Percentiles rank a stretch among this genome's conserved stretches.
Evolutionary conservation across 2,797 vertebrate genomes (phyloP).

Genomic region (Arremon brunneinucha): DNA sequence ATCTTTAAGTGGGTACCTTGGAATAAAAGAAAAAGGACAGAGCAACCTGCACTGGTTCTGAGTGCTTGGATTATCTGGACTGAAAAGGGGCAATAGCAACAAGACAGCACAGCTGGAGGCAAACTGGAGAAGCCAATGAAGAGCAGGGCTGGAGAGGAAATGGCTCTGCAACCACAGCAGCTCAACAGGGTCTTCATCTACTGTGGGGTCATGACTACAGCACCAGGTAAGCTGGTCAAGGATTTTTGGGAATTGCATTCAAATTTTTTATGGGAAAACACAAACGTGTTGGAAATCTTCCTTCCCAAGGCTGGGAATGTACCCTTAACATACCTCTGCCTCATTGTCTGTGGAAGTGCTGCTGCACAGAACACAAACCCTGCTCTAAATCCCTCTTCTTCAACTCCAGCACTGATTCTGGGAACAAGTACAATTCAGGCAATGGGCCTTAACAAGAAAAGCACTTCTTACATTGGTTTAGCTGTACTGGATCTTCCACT

Average conservation of each 20-base stretch:
- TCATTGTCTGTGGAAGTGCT: background rate
- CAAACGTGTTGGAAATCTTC: background rate
- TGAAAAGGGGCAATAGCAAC: background rate
- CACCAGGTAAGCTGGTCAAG: background rate
- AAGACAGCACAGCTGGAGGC: background rate
- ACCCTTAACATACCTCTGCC: background rate
- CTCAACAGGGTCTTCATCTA: background rate
- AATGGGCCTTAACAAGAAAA: background rate
- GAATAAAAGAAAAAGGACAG: background rate
- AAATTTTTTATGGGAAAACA: background rate
- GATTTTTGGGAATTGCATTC: background rate
- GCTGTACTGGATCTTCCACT: background rate
- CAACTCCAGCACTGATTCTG: background rate
- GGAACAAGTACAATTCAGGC: background rate
- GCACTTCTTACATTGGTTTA: background rate
- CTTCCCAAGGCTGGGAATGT: background rate
- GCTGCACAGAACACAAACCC: background rate
- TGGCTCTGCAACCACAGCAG: background rate
- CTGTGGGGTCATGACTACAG: accelerated
- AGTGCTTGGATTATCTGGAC: background rate
- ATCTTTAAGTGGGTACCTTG: background rate
- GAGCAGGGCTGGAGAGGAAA: background rate
- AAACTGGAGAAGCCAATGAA: background rate
- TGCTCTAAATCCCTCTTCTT: background rate
- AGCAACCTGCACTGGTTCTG: background rate